A percentile compares a stretch with the other conserved stretches of the same genome.
phyloP scores from a whole-genome alignment of 2,797 vertebrate species.

The Eulemur rubriventer region DNA sequence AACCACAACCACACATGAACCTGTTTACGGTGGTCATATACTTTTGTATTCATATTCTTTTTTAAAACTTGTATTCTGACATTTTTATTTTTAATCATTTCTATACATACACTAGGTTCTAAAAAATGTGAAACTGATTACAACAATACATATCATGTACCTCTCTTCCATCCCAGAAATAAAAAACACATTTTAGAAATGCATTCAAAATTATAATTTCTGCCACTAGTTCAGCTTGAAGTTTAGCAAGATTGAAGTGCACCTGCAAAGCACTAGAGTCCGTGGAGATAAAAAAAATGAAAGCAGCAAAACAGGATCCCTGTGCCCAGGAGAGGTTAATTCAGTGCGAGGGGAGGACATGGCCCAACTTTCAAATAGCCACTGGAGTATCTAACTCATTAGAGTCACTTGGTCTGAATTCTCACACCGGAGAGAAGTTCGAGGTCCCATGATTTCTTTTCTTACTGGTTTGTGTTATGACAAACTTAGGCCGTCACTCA shows the following conservation, averaged over 20 bases:
- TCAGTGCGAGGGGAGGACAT: background rate
- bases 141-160: background rate
- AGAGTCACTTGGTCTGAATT: background rate
- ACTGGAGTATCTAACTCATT: background rate
- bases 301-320: background rate
- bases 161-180: background rate
- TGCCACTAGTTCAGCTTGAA: background rate
- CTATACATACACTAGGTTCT: background rate
- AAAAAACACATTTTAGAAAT: background rate
- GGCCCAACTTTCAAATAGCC: background rate
- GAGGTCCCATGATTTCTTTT: background rate
- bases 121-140: background rate
- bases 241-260: background rate
- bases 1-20: background rate
- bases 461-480: background rate
- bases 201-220: background rate
- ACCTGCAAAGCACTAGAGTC: background rate
- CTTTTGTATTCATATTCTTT: background rate
- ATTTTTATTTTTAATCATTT: conserved; percentile 16
- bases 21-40: background rate
- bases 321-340: background rate
- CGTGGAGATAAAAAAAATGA: background rate
- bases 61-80: background rate
- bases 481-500: background rate
- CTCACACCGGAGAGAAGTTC: background rate